phyloP scores from a whole-genome alignment of 2,797 vertebrate genomes.

The Knipowitschia caucasica region DNA sequence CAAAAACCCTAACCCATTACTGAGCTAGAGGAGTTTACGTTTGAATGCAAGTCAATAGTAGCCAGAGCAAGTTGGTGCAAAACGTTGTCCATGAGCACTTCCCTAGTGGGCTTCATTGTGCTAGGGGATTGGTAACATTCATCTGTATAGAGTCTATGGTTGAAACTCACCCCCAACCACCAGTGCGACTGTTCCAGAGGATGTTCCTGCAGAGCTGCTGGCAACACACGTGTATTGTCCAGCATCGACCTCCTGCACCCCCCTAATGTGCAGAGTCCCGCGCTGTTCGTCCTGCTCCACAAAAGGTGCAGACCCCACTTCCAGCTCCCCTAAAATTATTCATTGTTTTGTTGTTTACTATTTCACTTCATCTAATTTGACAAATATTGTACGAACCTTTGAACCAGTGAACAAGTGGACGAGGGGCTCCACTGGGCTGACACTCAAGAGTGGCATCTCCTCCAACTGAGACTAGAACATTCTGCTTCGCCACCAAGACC shows the following conservation, averaged over 20 bases:
- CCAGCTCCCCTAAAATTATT: slow-evolving; percentile 74
- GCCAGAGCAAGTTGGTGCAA: too few species aligned
- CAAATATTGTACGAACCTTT: slow-evolving; percentile 88
- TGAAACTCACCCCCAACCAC: slow-evolving; percentile 88
- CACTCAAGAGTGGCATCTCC: slow-evolving; percentile 83
- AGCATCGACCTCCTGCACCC: slow-evolving; percentile 75
- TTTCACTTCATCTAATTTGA: slow-evolving; percentile 8
- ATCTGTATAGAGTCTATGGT: too few species aligned
- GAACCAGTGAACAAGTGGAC: slow-evolving; percentile 82
- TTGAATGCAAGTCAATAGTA: too few species aligned
- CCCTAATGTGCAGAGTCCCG: slow-evolving; percentile 75
- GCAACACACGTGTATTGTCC: slow-evolving; percentile 84
- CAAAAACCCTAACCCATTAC: too few species aligned
- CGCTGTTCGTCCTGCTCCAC: slow-evolving; percentile 61
- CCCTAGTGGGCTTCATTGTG: too few species aligned
- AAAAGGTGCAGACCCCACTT: slow-evolving; percentile 64
- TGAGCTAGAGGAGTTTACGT: too few species aligned
- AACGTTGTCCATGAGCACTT: too few species aligned
- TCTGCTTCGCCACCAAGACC: slow-evolving; percentile 63
- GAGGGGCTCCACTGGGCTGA: slow-evolving; percentile 72
- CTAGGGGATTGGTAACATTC: too few species aligned
- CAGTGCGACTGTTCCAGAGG: slow-evolving; percentile 72
- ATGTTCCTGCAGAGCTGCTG: slow-evolving; percentile 67
- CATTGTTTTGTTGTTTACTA: too few species aligned
- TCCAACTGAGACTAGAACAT: slow-evolving; percentile 73